Conservation (phyloP, 2,888 invertebrate species). For the Zygogramma bicolorata region DNA sequence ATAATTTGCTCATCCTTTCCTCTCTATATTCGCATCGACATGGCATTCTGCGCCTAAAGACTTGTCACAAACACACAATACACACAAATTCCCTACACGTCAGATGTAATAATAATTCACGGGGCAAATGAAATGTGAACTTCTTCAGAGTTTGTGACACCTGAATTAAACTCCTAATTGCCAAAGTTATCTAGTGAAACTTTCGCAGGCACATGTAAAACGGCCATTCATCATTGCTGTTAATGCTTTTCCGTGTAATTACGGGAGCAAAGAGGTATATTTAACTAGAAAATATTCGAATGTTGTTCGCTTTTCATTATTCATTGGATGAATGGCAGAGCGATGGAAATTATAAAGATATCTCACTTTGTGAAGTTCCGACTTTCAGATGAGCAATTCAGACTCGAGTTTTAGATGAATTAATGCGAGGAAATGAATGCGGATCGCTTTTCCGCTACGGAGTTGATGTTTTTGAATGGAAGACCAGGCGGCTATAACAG, state of each 20-base stretch:
- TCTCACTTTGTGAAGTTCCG: slow-evolving; percentile 13
- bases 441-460: neutral
- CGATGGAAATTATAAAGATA: slow-evolving; percentile 16
- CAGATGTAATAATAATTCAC: neutral
- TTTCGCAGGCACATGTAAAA: slow-evolving; percentile 38
- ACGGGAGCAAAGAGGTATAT: slow-evolving; percentile 27
- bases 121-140: slow-evolving; percentile 25
- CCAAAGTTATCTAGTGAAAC: slow-evolving; percentile 37
- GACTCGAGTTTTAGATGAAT: neutral
- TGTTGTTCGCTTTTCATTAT: slow-evolving; percentile 12
- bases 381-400: slow-evolving; percentile 12
- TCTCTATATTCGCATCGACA: neutral
- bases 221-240: slow-evolving; percentile 39
- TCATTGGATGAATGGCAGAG: slow-evolving; percentile 5
- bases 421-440: neutral
- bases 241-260: slow-evolving; percentile 38
- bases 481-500: no score
- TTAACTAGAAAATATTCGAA: slow-evolving; percentile 33
- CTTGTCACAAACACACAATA: neutral
- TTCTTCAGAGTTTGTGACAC: slow-evolving; percentile 34
- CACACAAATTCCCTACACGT: neutral
- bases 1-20: neutral
- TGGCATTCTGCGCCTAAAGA: neutral
- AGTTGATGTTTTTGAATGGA: neutral
- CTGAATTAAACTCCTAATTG: slow-evolving; percentile 35